Base-by-base conservation (phyloP, 2,113 vertebrate species). In the Mus pahari region DNA sequence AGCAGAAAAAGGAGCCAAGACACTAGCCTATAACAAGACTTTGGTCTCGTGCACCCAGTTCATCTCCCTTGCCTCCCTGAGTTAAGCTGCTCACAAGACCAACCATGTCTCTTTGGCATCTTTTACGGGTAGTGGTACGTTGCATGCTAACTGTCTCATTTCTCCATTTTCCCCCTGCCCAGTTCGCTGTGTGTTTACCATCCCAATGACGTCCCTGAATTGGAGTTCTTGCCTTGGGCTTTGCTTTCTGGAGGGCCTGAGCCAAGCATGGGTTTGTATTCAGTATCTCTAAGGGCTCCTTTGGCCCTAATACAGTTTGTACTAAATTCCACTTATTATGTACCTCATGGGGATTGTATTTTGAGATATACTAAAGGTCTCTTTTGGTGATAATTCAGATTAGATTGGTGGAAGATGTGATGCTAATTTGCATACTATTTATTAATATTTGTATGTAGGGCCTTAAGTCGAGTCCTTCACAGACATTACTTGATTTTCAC, bases 211-310 rank as follows among this genome's bases (percentile, higher is more conserved):
- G 33, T 50, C 58, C 39, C 73, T 0, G 24, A 14, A 5, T n/a
- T 83, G 9, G 31, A 66, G 64, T 73, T 78, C 39, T 77, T 68
- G 73, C 66, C 31, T 86, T 6, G 48, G 87, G 66, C n/a, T 92
- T 50, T 93, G 78, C 22, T 82, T 81, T 73, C 86, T 68, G 50
- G 77, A 91, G 64, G 19, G 42, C 24, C 17, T 70, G 50, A 64
- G 55, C 62, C 71, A 89, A 33, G 81, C 45, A 26, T 14, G 31
- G 68, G 36, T 14, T 70, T 75, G 3, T 19, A 45, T 94, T 78
- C 86, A 78, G 50, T 83, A 53, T 82, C 45, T 96, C 78, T 70
- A 70, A 90, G 45, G 50, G 89, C 58, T 62, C 58, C 84, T 90
- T 90, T 64, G 84, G 28, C 1, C 50, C 55, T 93, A 48, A 55